Evolutionary conservation across 2,797 vertebrate species (phyloP).

Genomic region (Sphaeramia orbicularis): DNA sequence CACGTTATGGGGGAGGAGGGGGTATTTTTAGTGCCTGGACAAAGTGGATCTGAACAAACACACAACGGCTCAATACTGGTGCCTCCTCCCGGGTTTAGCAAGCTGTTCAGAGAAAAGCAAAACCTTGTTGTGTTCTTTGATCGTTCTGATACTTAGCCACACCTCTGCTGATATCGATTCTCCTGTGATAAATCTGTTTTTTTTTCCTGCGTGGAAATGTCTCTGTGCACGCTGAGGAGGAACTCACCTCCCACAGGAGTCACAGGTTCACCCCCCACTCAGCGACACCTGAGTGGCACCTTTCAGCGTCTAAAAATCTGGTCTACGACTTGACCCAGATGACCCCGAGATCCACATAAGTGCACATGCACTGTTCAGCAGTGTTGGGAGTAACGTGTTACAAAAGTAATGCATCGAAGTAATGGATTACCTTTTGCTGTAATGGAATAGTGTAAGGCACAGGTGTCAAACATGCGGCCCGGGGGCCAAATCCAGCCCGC

Average conservation of each 20-base stretch:
- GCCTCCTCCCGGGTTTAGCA: constrained; percentile 60
- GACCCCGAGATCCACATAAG: constrained; percentile 14
- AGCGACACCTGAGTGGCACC: constrained; percentile 14
- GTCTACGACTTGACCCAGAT: constrained; percentile 7
- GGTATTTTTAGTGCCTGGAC: constrained; percentile 70
- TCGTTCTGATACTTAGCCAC: constrained; percentile 40
- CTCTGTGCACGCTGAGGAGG: constrained; percentile 35
- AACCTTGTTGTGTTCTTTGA: constrained; percentile 63
- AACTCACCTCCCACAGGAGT: constrained; percentile 45
- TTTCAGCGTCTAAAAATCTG: constrained; percentile 26
- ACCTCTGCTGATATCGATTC: constrained; percentile 62
- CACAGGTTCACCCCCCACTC: constrained; percentile 17
- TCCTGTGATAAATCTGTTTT: constrained; percentile 23
- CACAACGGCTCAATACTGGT: constrained; percentile 62
- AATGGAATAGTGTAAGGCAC: too few relatives aligned
- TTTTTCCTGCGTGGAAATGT: constrained; percentile 37
- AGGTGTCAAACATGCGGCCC: too few relatives aligned
- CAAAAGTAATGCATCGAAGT: too few relatives aligned
- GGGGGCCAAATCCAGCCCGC: too few relatives aligned
- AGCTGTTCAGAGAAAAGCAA: constrained; percentile 65
- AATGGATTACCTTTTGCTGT: too few relatives aligned
- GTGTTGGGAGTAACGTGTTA: too few relatives aligned
- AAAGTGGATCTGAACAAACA: constrained; percentile 66
- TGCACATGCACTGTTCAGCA: neutral
- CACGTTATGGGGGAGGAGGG: constrained; percentile 35